These are phyloP conservation scores for Lepidocyrtoides sp. DNA, from an alignment of 2,888 invertebrate genomes.

Conservation along the genomic window DNA sequence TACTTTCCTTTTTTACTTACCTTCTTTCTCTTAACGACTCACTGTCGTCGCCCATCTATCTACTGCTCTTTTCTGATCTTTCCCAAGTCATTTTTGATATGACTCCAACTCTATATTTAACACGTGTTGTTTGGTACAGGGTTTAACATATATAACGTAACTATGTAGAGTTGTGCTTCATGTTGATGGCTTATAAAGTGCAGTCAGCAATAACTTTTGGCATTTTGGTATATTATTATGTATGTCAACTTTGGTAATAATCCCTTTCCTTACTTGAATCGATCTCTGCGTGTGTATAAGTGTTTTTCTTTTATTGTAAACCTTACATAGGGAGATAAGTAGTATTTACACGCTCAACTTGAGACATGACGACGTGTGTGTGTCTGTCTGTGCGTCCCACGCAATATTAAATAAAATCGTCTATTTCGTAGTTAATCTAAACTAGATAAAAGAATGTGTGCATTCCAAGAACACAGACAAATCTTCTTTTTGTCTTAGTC, in stretches of 20 bases:
- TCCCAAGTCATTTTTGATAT: not conserved
- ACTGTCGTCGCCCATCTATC: not conserved
- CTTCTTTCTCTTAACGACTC: not conserved
- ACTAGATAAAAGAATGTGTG: not conserved
- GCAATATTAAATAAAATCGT: constrained; percentile 15
- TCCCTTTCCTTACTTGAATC: not conserved
- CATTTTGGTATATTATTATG: not conserved
- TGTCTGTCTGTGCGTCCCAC: not conserved
- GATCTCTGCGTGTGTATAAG: not conserved
- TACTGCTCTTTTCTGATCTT: not conserved
- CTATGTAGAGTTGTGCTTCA: not conserved
- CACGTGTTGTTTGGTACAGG: not conserved
- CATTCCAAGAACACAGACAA: not conserved
- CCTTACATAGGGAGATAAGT: not conserved
- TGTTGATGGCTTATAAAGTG: not conserved
- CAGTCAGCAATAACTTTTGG: not conserved
- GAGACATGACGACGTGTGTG: not conserved
- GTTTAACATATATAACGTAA: not conserved
- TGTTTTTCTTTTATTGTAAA: not conserved
- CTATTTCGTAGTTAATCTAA: not conserved
- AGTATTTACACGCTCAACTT: not conserved
- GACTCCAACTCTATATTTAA: no score
- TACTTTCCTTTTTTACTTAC: not conserved
- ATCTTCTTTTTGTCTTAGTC: no score
- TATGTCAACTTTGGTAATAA: not conserved